Percentiles rank a stretch among this genome's conserved stretches.
phyloP scores from a whole-genome alignment of 2,113 vertebrate species.

The Pollachius pollachius region DNA sequence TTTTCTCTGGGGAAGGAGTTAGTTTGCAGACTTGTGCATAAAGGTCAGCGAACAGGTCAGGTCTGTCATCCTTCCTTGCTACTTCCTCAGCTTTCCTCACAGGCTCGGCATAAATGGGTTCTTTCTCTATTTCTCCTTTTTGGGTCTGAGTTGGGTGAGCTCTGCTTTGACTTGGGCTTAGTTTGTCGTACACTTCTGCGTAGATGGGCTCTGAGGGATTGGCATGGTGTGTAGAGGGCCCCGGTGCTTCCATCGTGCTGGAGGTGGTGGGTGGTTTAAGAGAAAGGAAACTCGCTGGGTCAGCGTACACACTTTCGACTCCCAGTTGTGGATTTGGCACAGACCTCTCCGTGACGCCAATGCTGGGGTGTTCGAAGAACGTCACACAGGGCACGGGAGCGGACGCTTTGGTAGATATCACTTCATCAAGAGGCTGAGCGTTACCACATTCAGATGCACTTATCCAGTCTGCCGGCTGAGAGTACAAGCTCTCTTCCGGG shows the following conservation, averaged over 20 bases:
- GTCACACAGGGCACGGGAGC: no score
- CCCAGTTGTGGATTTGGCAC: neutral
- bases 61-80: slow-evolving; percentile 3
- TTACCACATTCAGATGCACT: slow-evolving; percentile 53
- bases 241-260: neutral
- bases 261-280: slow-evolving; percentile 31
- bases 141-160: neutral
- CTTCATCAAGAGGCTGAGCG: slow-evolving; percentile 75
- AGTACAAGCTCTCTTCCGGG: neutral
- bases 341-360: slow-evolving; percentile 66
- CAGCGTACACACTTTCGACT: slow-evolving; percentile 37
- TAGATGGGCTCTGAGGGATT: slow-evolving; percentile 56
- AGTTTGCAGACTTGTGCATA: slow-evolving; percentile 60
- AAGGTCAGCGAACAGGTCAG: slow-evolving; percentile 54
- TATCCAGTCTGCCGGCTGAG: slow-evolving; percentile 3
- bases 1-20: neutral
- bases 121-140: neutral
- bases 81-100: neutral
- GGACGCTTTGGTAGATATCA: slow-evolving; percentile 41
- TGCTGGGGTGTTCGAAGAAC: slow-evolving; percentile 77
- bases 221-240: neutral
- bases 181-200: slow-evolving; percentile 71
- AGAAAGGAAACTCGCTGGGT: slow-evolving; percentile 44
- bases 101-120: slow-evolving; percentile 56
- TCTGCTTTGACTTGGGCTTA: slow-evolving; percentile 32